Percentiles rank a stretch among this genome's conserved stretches.
Evolutionary conservation across 2,113 vertebrate species (phyloP).

Genomic region (Forbesichthys agassizii): DNA sequence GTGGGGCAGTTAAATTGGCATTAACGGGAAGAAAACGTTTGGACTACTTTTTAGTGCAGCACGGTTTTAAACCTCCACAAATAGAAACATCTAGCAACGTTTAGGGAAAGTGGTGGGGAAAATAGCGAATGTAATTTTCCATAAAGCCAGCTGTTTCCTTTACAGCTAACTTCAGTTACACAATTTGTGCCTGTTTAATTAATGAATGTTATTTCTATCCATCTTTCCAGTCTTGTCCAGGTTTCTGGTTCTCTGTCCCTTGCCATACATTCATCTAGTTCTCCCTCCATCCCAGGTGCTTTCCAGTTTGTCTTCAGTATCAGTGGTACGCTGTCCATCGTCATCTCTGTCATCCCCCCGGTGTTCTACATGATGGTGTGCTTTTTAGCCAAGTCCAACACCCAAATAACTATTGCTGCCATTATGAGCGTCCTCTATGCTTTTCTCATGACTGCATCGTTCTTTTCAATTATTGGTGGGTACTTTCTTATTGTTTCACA

Average conservation of each 20-base stretch:
- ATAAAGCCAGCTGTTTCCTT: no score
- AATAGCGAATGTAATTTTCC: no score
- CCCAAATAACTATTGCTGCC: slow-evolving; percentile 76
- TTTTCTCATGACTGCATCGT: slow-evolving; percentile 81
- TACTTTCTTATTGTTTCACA: background rate
- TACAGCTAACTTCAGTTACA: no score
- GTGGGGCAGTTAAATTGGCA: no score
- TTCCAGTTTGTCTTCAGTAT: slow-evolving; percentile 79
- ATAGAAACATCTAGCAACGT: no score
- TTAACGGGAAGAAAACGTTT: background rate
- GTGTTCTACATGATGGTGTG: slow-evolving; percentile 76
- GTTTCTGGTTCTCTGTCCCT: background rate
- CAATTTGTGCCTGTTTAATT: no score
- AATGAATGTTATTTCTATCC: background rate
- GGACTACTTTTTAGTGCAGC: background rate
- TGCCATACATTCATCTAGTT: background rate
- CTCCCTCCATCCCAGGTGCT: slow-evolving; percentile 61
- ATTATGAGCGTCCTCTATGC: slow-evolving; percentile 80
- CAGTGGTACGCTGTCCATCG: slow-evolving; percentile 63
- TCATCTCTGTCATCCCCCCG: slow-evolving; percentile 71
- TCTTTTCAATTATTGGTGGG: slow-evolving; percentile 80
- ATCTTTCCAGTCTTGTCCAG: background rate
- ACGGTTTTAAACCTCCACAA: no score
- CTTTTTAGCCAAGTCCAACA: slow-evolving; percentile 70
- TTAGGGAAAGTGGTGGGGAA: no score